phyloP scores from a whole-genome alignment of 2,888 invertebrate species.

The Synergus laeviventris region DNA sequence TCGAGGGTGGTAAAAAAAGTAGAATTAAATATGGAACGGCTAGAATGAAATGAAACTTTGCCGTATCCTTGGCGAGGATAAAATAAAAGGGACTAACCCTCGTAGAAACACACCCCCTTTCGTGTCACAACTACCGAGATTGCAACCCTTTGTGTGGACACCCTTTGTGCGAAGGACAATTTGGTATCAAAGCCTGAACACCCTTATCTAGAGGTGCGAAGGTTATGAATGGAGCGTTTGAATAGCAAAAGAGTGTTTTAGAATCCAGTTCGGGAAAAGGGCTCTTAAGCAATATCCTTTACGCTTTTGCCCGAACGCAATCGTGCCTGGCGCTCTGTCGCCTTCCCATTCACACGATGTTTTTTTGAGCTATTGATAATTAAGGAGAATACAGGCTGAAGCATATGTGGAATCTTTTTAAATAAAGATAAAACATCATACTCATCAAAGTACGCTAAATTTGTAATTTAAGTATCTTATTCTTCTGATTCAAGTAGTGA shows the following conservation, averaged over 20 bases:
- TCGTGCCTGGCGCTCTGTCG: neutral
- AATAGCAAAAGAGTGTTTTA: slow-evolving; percentile 56
- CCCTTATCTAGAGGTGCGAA: slow-evolving; percentile 57
- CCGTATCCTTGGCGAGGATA: neutral
- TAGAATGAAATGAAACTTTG: neutral
- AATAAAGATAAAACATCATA: no score
- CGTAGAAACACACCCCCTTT: slow-evolving; percentile 43
- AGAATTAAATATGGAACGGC: neutral
- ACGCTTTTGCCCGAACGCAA: neutral
- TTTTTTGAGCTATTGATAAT: neutral
- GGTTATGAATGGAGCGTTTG: slow-evolving; percentile 50
- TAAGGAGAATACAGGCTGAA: neutral
- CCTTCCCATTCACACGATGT: neutral
- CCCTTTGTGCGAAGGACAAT: slow-evolving; percentile 61
- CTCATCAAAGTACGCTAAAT: no score
- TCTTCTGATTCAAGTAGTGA: no score
- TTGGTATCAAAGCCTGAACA: slow-evolving; percentile 62
- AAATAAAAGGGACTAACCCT: neutral
- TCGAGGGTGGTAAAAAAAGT: neutral
- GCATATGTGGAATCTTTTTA: no score
- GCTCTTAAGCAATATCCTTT: slow-evolving; percentile 47
- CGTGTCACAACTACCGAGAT: slow-evolving; percentile 45
- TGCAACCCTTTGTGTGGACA: slow-evolving; percentile 37
- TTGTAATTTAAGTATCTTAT: no score
- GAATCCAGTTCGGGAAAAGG: slow-evolving; percentile 47